These are phyloP conservation scores for Cryptocephalus moraei DNA, from an alignment of 2,888 invertebrate genomes.

Conservation along the genomic window DNA sequence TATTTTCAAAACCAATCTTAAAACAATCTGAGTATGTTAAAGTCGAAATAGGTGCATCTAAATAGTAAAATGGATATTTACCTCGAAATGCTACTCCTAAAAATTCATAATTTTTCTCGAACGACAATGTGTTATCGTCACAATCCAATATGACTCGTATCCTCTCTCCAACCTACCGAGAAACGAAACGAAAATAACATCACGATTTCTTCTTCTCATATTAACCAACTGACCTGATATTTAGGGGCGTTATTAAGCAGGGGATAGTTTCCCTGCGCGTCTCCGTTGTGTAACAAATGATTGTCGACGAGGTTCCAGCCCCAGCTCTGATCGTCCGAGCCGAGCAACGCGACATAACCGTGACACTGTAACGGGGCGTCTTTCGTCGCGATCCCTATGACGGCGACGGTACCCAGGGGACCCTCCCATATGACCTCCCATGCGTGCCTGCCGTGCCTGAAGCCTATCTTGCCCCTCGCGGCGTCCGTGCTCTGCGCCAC, in stretches of 20 bases:
- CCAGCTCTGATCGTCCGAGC: conserved; percentile 96
- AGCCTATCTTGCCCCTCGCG: conserved; percentile 79
- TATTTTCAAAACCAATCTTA: too few species aligned
- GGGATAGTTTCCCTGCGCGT: conserved; percentile 89
- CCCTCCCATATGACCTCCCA: conserved; percentile 99
- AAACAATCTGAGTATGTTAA: too few species aligned
- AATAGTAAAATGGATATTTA: conserved; percentile 28
- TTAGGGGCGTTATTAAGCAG: conserved; percentile 91
- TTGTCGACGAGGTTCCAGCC: conserved; percentile 99
- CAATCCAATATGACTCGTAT: conserved; percentile 96
- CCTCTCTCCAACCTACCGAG: conserved; percentile 82
- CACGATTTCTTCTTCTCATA: too few species aligned
- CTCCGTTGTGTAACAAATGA: conserved; percentile 91
- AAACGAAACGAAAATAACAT: not conserved
- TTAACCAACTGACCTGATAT: conserved; percentile 65
- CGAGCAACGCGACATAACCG: conserved; percentile 90
- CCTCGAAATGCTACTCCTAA: conserved; percentile 96
- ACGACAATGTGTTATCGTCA: conserved; percentile 92
- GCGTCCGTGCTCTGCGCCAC: conserved; percentile 98
- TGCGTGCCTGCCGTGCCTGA: conserved; percentile 84
- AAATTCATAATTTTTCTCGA: conserved; percentile 97
- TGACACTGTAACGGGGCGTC: conserved; percentile 89
- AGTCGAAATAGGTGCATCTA: too few species aligned
- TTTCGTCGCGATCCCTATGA: conserved; percentile 90
- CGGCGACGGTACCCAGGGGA: conserved; percentile 94